A percentile compares a stretch with the other conserved stretches of the same genome.
These are phyloP conservation scores for Periophthalmus magnuspinnatus DNA, from an alignment of 2,797 vertebrate species.

Conservation along the genomic window DNA sequence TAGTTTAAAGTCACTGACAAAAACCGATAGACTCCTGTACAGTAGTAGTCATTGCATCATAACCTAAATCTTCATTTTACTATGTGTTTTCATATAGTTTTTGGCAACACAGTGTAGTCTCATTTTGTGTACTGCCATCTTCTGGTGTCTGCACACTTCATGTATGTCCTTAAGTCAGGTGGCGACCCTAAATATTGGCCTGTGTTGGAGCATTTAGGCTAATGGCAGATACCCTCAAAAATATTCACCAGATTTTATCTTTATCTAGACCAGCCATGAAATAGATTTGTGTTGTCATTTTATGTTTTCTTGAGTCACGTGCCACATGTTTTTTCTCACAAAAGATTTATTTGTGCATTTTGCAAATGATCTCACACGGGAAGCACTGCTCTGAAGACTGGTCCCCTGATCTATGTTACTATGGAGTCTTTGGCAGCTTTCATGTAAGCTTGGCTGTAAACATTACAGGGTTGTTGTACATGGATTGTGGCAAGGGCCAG, in stretches of 20 bases:
- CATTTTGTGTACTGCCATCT: too few relatives aligned
- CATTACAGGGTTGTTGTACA: slow-evolving; percentile 81
- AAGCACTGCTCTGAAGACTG: slow-evolving; percentile 49
- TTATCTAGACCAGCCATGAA: too few relatives aligned
- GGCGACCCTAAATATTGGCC: too few relatives aligned
- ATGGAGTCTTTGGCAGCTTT: slow-evolving; percentile 76
- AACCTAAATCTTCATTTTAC: slow-evolving; percentile 21
- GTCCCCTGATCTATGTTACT: slow-evolving; percentile 70
- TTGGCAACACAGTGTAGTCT: not conserved
- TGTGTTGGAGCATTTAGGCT: too few relatives aligned
- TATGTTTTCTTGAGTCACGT: slow-evolving; percentile 2
- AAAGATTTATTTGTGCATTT: slow-evolving; percentile 27
- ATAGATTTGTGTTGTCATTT: slow-evolving; percentile 5
- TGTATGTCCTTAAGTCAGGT: too few relatives aligned
- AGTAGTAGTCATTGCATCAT: slow-evolving; percentile 17
- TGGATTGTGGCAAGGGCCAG: slow-evolving; percentile 70
- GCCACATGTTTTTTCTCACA: slow-evolving; percentile 19
- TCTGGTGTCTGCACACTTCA: too few relatives aligned
- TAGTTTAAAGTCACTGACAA: slow-evolving; percentile 11
- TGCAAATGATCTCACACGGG: slow-evolving; percentile 49
- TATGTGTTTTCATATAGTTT: not conserved
- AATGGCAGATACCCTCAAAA: too few relatives aligned
- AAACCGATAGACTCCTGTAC: not conserved
- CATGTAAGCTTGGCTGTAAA: slow-evolving; percentile 79
- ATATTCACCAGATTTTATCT: too few relatives aligned